phyloP scores from a whole-genome alignment of 2,888 invertebrate genomes.

The Dicyrtoma fusca region DNA sequence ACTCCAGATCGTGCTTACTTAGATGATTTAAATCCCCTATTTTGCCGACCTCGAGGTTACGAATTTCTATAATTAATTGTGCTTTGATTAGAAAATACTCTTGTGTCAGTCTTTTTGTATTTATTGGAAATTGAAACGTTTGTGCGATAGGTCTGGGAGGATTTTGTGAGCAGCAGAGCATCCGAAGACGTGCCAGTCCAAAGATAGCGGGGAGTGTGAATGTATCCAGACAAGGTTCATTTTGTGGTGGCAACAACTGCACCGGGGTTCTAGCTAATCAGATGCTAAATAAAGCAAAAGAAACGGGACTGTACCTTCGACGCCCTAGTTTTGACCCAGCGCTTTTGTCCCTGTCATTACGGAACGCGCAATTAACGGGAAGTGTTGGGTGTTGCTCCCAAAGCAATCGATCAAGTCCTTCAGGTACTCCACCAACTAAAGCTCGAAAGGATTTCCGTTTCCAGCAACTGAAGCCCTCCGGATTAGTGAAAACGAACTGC shows the following conservation, averaged over 20 bases:
- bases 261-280: background rate
- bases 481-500: background rate
- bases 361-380: constrained; percentile 48
- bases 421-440: constrained; percentile 33
- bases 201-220: constrained; percentile 54
- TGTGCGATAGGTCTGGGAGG: constrained; percentile 18
- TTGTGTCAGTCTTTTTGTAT: background rate
- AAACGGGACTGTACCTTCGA: constrained; percentile 45
- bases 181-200: constrained; percentile 55
- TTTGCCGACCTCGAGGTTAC: constrained; percentile 66
- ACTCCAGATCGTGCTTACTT: constrained; percentile 69
- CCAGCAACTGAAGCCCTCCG: constrained; percentile 16
- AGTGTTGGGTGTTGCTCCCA: constrained; percentile 34
- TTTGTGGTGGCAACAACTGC: constrained; percentile 23
- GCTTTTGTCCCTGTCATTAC: constrained; percentile 50
- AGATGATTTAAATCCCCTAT: constrained; percentile 75
- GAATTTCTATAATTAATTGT: background rate
- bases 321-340: constrained; percentile 56
- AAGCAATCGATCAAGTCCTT: constrained; percentile 44
- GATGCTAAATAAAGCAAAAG: constrained; percentile 32
- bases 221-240: constrained; percentile 55
- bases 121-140: too few relatives aligned
- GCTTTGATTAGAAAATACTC: background rate
- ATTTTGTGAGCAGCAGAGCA: constrained; percentile 50
- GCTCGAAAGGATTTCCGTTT: constrained; percentile 19